Evolutionary conservation across 1,140 invertebrate genomes (phyloP).

Genomic region (Diorhabda carinulata): DNA sequence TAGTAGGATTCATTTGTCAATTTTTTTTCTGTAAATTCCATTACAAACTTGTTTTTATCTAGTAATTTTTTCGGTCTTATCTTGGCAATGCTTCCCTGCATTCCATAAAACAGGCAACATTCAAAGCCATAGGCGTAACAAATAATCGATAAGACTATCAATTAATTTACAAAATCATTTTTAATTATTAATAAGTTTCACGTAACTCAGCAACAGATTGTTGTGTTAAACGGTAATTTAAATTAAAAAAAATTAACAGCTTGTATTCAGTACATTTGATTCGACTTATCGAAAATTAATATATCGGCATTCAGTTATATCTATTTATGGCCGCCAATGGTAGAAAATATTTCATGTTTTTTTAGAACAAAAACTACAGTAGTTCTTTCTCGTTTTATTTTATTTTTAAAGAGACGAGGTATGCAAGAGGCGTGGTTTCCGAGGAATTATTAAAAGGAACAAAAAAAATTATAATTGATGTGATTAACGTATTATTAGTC

Average conservation of each 20-base stretch:
- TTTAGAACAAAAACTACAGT: slow-evolving; percentile 22
- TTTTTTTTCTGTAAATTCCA: neutral
- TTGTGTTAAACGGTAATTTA: no score
- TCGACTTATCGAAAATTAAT: neutral
- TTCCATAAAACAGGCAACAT: slow-evolving; percentile 14
- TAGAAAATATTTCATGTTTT: slow-evolving; percentile 19
- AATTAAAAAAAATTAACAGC: no score
- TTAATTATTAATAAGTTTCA: no score
- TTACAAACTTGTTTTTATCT: slow-evolving; percentile 8
- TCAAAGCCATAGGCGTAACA: slow-evolving; percentile 15
- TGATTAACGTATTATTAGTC: slow-evolving; percentile 8
- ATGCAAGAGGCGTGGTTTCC: slow-evolving; percentile 15
- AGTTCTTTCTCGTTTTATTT: slow-evolving; percentile 18
- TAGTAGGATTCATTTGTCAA: no score
- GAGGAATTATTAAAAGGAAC: slow-evolving; percentile 6
- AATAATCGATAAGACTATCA: neutral
- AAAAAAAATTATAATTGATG: slow-evolving; percentile 4
- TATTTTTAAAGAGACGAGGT: slow-evolving; percentile 19
- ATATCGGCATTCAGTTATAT: neutral
- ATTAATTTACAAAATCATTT: no score
- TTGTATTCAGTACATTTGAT: no score
- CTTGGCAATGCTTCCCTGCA: slow-evolving; percentile 12
- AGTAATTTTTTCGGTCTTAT: slow-evolving; percentile 11
- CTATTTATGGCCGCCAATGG: slow-evolving; percentile 7
- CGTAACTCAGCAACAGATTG: no score